Base-by-base conservation (phyloP, 2,113 vertebrate genomes). In the Eurypyga helias region DNA sequence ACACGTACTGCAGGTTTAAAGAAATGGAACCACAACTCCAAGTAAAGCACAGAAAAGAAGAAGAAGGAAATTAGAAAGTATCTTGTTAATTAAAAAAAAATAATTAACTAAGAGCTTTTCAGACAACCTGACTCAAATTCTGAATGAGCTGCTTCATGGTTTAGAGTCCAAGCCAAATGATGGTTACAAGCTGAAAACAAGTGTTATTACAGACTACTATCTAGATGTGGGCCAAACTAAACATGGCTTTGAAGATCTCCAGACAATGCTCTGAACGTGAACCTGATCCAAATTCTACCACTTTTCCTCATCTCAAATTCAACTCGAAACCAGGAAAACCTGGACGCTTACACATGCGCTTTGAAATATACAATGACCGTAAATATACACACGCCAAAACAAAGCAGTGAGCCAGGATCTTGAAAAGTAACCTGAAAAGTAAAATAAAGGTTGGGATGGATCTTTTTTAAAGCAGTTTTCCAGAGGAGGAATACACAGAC, bases 11-110 rank as follows among this genome's bases (percentile, higher is more conserved):
- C n/a, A 31, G 61, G 19, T 92, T 90, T 84, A 24, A 79, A 93
- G 94, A 67, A 73, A 83, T 5, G 7, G 28, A 84, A 79, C 21
- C 25, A 72, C 86, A 92, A 87, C 51, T 87, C 73, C 69, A 67
- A 95, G 75, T 65, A 89, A 91, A 95, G 96, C 77, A 92, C 31
- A 57, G 84, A 94, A 75, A 24, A 88, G 93, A 69, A 83, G 57
- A 77, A 64, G 71, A 3, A 89, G 84, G 91, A 88, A 97, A 96
- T 87, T 67, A 95, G 81, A 57, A 94, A 89, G 65, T 82, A 43
- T 52, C 91, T 83, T 85, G 87, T 95, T 97, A 96, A 97, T 96
- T 95, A 96, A 96, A 97, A 91, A 91, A 41, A 95, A 96, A 96
- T 86, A 93, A 96, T 89, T 93, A 96, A 93, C 82, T 86, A 82